phyloP scores from a whole-genome alignment of 2,113 vertebrate genomes.

The Verasper variegatus region DNA sequence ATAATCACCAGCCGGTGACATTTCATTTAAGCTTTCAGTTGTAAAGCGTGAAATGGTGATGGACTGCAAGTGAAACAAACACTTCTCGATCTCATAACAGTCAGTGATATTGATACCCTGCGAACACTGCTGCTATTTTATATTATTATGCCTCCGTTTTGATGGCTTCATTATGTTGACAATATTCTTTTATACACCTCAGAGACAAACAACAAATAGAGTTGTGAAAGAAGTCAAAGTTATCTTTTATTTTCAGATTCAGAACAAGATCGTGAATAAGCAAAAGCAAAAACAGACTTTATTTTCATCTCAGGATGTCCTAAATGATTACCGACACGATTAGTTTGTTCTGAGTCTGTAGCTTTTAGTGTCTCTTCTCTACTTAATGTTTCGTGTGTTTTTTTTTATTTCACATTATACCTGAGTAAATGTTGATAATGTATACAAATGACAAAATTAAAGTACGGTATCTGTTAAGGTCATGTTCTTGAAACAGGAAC shows the following conservation, averaged over 20 bases:
- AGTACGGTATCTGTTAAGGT: neutral
- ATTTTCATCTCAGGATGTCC: too few species aligned
- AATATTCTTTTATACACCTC: neutral
- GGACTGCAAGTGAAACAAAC: conserved; percentile 15
- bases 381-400: neutral
- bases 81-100: neutral
- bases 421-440: neutral
- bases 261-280: neutral
- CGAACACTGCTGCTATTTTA: neutral
- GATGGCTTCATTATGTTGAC: neutral
- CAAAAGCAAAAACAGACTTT: neutral
- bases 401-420: neutral
- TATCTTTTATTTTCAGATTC: neutral
- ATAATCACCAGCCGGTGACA: conserved; percentile 17
- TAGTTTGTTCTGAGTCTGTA: neutral
- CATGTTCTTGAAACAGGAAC: neutral
- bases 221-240: neutral
- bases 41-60: conserved; percentile 6
- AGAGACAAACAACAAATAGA: neutral
- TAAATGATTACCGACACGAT: too few species aligned
- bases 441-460: neutral
- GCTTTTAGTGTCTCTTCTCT: neutral
- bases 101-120: neutral
- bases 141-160: neutral
- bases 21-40: conserved; percentile 33